A percentile compares a stretch with the other conserved stretches of the same genome.
Conservation (phyloP, 2,113 vertebrate species). For the Neoarius graeffei region DNA sequence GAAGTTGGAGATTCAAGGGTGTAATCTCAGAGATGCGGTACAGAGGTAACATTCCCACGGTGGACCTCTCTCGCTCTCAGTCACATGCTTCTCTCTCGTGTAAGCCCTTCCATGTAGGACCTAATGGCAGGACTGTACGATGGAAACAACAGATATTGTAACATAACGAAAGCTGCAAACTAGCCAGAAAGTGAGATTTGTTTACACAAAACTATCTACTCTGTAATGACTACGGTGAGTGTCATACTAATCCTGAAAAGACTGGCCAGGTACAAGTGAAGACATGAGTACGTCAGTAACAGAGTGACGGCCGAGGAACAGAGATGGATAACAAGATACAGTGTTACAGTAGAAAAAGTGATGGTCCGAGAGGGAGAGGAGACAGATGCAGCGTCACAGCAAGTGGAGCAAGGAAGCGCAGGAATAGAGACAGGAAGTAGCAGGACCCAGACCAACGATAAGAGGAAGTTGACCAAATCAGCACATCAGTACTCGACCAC, state of each 20-base stretch:
- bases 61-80: conserved; percentile 7
- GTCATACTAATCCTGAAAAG: conserved; percentile 13
- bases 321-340: neutral
- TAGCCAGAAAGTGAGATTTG: conserved; percentile 49
- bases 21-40: neutral
- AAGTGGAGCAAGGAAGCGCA: conserved; percentile 7
- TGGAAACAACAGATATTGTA: conserved; percentile 32
- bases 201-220: conserved; percentile 51
- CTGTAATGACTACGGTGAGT: conserved; percentile 7
- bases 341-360: neutral
- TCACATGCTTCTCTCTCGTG: conserved; percentile 23
- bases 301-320: neutral
- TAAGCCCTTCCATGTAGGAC: conserved; percentile 20
- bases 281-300: conserved; percentile 38
- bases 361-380: neutral
- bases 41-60: conserved; percentile 18
- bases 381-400: conserved; percentile 27
- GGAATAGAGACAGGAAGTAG: neutral
- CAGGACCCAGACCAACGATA: conserved; percentile 16
- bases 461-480: conserved; percentile 34
- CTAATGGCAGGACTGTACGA: conserved; percentile 11
- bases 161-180: conserved; percentile 41
- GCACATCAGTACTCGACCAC: conserved; percentile 28
- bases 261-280: conserved; percentile 42
- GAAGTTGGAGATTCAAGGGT: conserved; percentile 14